Evolutionary conservation across 2,113 vertebrate species (phyloP).

Genomic region (Corythornis madagascariensis): DNA sequence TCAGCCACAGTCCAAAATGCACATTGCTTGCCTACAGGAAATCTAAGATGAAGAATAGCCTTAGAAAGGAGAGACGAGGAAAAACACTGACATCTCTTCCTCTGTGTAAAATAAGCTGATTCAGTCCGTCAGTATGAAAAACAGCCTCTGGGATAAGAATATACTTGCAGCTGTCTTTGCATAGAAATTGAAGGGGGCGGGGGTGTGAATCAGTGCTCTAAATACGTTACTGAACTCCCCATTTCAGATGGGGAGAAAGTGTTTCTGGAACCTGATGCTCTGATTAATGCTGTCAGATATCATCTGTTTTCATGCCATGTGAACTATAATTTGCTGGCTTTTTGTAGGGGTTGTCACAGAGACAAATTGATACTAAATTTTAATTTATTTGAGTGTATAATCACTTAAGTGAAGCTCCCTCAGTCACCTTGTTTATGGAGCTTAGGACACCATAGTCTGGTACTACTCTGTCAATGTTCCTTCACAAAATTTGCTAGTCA

Average conservation of each 20-base stretch:
- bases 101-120: constrained; percentile 62
- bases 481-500: neutral
- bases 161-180: constrained; percentile 61
- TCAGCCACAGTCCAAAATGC: constrained; percentile 39
- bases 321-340: neutral
- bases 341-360: neutral
- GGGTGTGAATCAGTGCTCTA: neutral
- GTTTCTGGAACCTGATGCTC: neutral
- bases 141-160: constrained; percentile 56
- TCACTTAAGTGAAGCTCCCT: neutral
- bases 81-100: constrained; percentile 60
- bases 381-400: neutral
- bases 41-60: constrained; percentile 62
- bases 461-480: neutral
- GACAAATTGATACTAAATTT: neutral
- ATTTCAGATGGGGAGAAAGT: neutral
- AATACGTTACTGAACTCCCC: neutral
- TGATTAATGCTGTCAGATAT: neutral
- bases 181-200: neutral
- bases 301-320: neutral
- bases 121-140: constrained; percentile 65
- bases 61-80: constrained; percentile 56
- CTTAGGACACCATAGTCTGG: fast-evolving
- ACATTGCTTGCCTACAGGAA: constrained; percentile 61
- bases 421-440: neutral